Evolutionary conservation across 1,140 invertebrate species (phyloP).

Genomic region (Centruroides vittatus): DNA sequence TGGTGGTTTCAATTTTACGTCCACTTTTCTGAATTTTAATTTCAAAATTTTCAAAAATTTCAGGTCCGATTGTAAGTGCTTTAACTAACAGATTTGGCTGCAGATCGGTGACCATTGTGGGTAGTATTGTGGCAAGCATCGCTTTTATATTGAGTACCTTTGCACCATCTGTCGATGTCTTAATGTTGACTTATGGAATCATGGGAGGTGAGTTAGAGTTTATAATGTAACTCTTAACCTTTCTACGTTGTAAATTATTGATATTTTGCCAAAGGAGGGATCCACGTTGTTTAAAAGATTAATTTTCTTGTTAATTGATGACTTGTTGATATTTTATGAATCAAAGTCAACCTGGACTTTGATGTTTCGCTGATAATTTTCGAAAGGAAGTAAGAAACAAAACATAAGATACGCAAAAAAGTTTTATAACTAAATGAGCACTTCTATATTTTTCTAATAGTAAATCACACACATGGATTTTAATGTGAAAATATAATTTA

Average conservation of each 20-base stretch:
- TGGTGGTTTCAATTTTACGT: too few species aligned
- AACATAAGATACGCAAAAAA: background rate
- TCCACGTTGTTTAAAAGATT: too few species aligned
- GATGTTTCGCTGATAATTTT: background rate
- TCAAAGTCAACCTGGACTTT: too few species aligned
- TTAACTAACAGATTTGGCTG: constrained; percentile 74
- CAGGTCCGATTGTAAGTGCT: constrained; percentile 83
- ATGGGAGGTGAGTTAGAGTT: constrained; percentile 48
- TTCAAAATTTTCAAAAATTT: background rate
- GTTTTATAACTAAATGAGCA: background rate
- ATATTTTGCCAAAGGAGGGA: too few species aligned
- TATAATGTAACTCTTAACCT: too few species aligned
- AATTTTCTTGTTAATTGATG: too few species aligned
- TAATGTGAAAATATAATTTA: too few species aligned
- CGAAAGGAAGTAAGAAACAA: background rate
- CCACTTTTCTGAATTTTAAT: background rate
- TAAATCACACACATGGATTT: too few species aligned
- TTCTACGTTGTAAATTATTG: too few species aligned
- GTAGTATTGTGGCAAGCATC: constrained; percentile 52
- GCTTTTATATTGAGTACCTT: constrained; percentile 70
- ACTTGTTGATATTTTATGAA: too few species aligned
- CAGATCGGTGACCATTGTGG: constrained; percentile 66
- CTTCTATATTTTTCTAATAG: too few species aligned
- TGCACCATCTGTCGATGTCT: constrained; percentile 55
- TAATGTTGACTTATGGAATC: constrained; percentile 73